Evolutionary conservation across 2,888 invertebrate species (phyloP), one percentile per base, ranked within the genome.

Genomic region (Argyresthia goedartella): DNA sequence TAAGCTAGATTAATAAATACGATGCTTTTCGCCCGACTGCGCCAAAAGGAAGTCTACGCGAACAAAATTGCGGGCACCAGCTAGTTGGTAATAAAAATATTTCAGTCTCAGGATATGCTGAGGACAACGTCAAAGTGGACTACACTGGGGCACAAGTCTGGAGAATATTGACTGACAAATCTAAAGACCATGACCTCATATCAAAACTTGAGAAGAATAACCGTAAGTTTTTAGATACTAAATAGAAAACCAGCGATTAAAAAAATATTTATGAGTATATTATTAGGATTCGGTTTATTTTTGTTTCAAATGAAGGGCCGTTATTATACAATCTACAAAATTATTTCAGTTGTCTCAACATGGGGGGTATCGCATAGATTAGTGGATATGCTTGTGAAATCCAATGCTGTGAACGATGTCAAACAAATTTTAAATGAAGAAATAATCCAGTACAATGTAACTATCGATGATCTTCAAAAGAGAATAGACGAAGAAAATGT

Each of bases 401-500:
- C 89, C 1, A 82, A 89, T 49, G 88, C 89, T n/a, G 72, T 93
- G 49, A 80, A 88, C 47, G 89, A 89, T 57, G 91, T 94, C 1
- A 88, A 90, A 52, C 77, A 88, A 50, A 80, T 89, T 52, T 86
- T 96, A 39, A 80, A 86, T 52, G 84, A 89, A 42, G 89, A 90
- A 56, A 89, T 90, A 52, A 88, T 95, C 53, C 71, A 88, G 16
- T 93, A 89, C 67, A 88, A 91, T 51, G 82, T 95, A 11, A 76
- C 94, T 46, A 94, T 95, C 62, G 89, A 92, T 50, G 92, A 96
- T 76, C 73, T 96, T 50, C 95, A 95, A 73, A 87, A 88, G 63
- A 91, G 92, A 49, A 95, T 95, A 56, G 90, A 95, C 60, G 89
- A 89, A 57, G 95, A 95, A 79, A 95, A 95, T 76, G 93, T 94